Evolutionary conservation across 2,797 vertebrate genomes (phyloP).

Genomic region (Lacerta viridis): DNA sequence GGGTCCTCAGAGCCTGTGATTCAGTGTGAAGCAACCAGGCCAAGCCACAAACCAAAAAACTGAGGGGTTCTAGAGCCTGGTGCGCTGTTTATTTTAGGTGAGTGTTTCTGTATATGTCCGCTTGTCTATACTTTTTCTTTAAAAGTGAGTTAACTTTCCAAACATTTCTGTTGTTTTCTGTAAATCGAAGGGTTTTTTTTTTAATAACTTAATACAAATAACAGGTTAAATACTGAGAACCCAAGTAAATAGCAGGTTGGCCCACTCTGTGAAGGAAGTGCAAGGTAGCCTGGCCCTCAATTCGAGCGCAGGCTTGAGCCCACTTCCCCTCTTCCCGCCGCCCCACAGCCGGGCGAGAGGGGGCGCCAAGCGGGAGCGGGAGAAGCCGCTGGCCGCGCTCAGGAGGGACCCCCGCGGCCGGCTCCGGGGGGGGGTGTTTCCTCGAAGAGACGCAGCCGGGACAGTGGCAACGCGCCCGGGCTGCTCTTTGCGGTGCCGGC

Average conservation of each 20-base stretch:
- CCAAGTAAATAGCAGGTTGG: neutral
- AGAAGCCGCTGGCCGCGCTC: neutral
- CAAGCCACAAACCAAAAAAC: too few species aligned
- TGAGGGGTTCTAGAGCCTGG: too few species aligned
- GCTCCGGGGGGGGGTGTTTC: rapidly evolving
- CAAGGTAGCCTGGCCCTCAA: neutral
- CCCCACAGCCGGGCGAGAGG: neutral
- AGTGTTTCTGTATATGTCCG: too few species aligned
- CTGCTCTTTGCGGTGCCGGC: neutral
- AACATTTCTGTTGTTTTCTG: neutral
- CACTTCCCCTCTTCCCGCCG: neutral
- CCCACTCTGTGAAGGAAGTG: neutral
- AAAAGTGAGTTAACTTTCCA: too few species aligned
- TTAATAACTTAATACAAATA: neutral
- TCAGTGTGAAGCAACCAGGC: too few species aligned
- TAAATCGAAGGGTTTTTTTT: neutral
- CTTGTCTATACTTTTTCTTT: too few species aligned
- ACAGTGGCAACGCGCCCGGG: neutral
- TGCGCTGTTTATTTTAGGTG: too few species aligned
- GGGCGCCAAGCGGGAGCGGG: neutral
- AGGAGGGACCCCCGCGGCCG: too few species aligned
- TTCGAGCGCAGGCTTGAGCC: neutral
- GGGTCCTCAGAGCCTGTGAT: too few species aligned
- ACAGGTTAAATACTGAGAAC: too few species aligned
- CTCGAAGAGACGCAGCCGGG: neutral